Base-by-base conservation (phyloP, 2,888 invertebrate species). In the Lissocephala sabroskyi region DNA sequence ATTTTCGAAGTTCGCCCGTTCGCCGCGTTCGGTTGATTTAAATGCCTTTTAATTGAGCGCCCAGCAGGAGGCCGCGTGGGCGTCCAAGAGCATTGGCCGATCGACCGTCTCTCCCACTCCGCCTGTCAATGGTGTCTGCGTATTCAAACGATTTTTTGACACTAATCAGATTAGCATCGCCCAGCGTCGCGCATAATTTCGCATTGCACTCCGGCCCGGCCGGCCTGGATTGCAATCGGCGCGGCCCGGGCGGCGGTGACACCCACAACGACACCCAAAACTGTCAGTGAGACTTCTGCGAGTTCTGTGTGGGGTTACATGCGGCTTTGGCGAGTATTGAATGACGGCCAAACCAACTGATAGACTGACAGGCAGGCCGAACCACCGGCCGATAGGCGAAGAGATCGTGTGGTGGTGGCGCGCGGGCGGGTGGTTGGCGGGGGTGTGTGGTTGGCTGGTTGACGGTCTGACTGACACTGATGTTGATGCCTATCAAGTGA, bases 401-500 rank as follows among this genome's bases (percentile, higher is more conserved):
- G n/a, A n/a, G n/a, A n/a, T n/a, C n/a, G n/a, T n/a, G n/a, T n/a
- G n/a, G n/a, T n/a, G n/a, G n/a, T n/a, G n/a, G n/a, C n/a, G n/a
- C n/a, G n/a, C n/a, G n/a, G n/a, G n/a, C n/a, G n/a, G n/a, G n/a
- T n/a, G n/a, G n/a, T n/a, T n/a, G n/a, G n/a, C n/a, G n/a, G n/a
- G n/a, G n/a, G n/a, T n/a, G n/a, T n/a, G n/a, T n/a, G n/a, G n/a
- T n/a, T 47, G 54, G 19, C 56, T 55, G 65, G 55, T 59, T 65
- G 71, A 70, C 76, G 67, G 65, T 65, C 66, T 78, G 79, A 76
- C 80, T 81, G 79, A 79, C 79, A 80, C 74, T 81, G 83, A 83
- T 79, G 82, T 79, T 82, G 82, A 82, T 82, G 82, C 80, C 82
- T 82, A 83, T 83, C 80, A 82, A 82, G 82, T 82, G 82, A 83